phyloP scores from a whole-genome alignment of 92 coral and sea anemone genomes.

The Epizoanthus stellaris region DNA sequence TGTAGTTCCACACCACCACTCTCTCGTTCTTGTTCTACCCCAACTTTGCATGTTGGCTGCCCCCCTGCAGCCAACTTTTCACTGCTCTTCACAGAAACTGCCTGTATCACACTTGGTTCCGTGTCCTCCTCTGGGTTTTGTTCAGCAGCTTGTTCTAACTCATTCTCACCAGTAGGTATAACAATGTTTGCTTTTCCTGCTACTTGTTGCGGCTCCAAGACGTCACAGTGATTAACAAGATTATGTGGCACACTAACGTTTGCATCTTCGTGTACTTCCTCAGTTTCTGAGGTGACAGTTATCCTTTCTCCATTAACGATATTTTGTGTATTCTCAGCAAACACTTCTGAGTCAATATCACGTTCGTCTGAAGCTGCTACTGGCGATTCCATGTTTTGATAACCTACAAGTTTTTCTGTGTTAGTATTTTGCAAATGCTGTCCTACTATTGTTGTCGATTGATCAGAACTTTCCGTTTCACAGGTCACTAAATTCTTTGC shows the following conservation, averaged over 20 bases:
- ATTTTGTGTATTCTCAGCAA: not conserved
- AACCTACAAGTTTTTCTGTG: not conserved
- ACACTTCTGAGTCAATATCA: not conserved
- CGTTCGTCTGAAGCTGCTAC: not conserved
- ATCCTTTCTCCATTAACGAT: not conserved
- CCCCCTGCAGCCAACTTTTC: not conserved
- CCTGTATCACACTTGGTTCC: not conserved
- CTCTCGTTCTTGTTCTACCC: not conserved
- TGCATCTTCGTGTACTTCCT: not conserved
- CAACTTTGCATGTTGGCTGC: not conserved
- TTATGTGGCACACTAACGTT: slow-evolving; percentile 3
- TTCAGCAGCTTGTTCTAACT: not conserved
- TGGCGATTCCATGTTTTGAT: not conserved
- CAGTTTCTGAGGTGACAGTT: not conserved
- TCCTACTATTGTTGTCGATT: not conserved
- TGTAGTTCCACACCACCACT: not conserved
- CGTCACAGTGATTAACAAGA: slow-evolving; percentile 23
- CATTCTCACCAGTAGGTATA: slow-evolving; percentile 1
- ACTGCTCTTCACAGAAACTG: not conserved
- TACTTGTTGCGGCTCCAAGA: not conserved
- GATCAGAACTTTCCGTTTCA: not conserved
- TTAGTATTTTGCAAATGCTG: not conserved
- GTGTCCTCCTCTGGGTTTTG: no score
- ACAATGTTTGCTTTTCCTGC: slow-evolving; percentile 4
- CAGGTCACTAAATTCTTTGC: not conserved